Evolutionary conservation across 37 sponge, comb jelly and placozoan species (phyloP), one percentile per base, ranked within the genome.

Genomic region (Tethya wilhelma): DNA sequence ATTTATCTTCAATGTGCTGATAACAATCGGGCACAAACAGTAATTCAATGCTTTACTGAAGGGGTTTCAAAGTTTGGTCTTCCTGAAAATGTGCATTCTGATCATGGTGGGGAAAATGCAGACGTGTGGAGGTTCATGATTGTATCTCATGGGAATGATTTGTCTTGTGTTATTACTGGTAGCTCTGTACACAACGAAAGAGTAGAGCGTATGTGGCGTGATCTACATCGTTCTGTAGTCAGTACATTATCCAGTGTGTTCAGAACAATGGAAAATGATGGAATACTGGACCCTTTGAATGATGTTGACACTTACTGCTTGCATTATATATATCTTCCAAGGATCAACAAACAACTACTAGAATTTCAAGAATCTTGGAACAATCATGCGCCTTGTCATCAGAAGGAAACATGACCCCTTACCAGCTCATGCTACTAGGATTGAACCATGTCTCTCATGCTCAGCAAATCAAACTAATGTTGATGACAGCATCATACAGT

Each of bases 91-190:
- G 77, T 84, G 28, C 42, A 77, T 23, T 33, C 56, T 32, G 85
- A 84, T 76, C 29, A 49, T 1, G 85, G 85, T 12, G 77, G 75
- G 34, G 85, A 84, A 39, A 84, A 84, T 58, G 75, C 62, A 14
- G 69, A 67, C 46, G 85, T 84, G 37, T 73, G 74, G 68, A 49
- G 58, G 34, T 75, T 65, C 68, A 84, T 84, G 85, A 46, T 84
- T 4, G 57, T 23, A 25, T 19, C 62, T 1, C 75, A 73, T 30
- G 19, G 0, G 32, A 29, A 17, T 62, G 66, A 64, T 32, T 76
- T 29, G 9, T 19, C 44, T 4, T 56, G 63, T 64, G 49, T 75
- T 6, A 67, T 71, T 9, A 58, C 69, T 31, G 55, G 55, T 17
- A 19, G 55, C 55, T 49, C 55, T 49, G 17, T 17, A 19, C 55